phyloP scores from a whole-genome alignment of 2,797 vertebrate genomes.

The Pantherophis vulpinus region DNA sequence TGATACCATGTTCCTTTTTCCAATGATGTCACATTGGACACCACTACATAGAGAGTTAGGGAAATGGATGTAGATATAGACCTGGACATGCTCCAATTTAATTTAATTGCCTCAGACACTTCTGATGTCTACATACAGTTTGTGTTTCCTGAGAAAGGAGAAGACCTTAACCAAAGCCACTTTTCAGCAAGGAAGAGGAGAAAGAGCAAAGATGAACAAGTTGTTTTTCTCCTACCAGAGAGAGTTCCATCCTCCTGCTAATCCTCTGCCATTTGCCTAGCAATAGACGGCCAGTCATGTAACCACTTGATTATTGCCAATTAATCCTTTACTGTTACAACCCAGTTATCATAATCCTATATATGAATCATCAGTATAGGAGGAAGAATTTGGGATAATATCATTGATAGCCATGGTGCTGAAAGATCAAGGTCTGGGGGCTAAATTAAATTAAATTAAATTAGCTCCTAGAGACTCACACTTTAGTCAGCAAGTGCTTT shows the following conservation, averaged over 20 bases:
- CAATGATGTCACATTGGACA: neutral
- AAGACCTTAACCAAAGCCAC: neutral
- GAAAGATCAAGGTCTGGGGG: neutral
- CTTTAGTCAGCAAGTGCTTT: neutral
- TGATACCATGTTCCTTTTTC: neutral
- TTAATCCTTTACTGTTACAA: neutral
- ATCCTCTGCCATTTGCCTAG: neutral
- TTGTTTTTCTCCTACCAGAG: neutral
- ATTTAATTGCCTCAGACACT: neutral
- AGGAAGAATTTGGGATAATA: neutral
- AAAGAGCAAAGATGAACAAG: neutral
- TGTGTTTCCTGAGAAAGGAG: neutral
- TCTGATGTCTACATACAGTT: neutral
- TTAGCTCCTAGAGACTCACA: neutral
- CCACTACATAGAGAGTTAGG: too few relatives aligned
- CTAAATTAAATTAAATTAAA: neutral
- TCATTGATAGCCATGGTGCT: neutral
- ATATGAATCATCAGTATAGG: neutral
- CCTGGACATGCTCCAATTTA: neutral
- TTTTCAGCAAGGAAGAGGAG: neutral
- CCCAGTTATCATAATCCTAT: neutral
- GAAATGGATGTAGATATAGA: neutral
- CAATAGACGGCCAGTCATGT: neutral
- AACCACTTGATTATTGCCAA: neutral
- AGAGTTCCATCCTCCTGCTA: neutral